Evolutionary conservation across 2,888 invertebrate species (phyloP).

Genomic region (Volucella inanis): DNA sequence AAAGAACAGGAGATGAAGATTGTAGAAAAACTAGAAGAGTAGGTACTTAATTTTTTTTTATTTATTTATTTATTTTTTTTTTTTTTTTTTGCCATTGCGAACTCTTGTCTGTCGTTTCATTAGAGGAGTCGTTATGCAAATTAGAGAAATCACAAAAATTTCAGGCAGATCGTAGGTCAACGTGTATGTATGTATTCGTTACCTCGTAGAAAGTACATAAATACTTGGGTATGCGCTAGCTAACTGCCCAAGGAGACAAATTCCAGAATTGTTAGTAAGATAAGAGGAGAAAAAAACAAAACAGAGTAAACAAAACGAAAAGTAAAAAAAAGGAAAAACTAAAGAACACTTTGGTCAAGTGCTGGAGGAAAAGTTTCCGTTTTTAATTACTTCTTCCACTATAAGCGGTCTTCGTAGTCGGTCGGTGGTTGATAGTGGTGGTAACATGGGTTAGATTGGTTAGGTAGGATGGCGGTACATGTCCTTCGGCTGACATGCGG

Average conservation of each 20-base stretch:
- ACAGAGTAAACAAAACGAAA: constrained; percentile 4
- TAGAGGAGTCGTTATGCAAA: constrained; percentile 70
- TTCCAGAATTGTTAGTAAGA: constrained; percentile 25
- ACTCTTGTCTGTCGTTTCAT: constrained; percentile 58
- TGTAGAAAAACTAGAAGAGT: background rate
- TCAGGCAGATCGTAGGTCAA: constrained; percentile 34
- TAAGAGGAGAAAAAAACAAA: constrained; percentile 26
- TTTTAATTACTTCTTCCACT: constrained; percentile 70
- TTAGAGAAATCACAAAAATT: constrained; percentile 54
- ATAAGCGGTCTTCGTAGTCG: constrained; percentile 37
- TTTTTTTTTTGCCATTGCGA: background rate
- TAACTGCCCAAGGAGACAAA: constrained; percentile 49
- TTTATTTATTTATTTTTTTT: too few relatives aligned
- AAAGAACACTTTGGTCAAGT: constrained; percentile 30
- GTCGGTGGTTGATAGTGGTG: background rate
- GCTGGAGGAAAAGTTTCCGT: constrained; percentile 56
- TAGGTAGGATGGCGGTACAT: constrained; percentile 35
- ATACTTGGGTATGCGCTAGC: constrained; percentile 32
- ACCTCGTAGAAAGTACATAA: constrained; percentile 11
- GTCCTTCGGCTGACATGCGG: constrained; percentile 70
- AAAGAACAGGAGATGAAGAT: too few relatives aligned
- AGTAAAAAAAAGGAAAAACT: too few relatives aligned
- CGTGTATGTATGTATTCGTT: constrained; percentile 33
- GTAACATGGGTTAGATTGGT: background rate
- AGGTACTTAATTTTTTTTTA: background rate